Evolutionary conservation across 2,888 invertebrate genomes (phyloP), one percentile per base, ranked within the genome.

Genomic region (Mylabris sibirica): DNA sequence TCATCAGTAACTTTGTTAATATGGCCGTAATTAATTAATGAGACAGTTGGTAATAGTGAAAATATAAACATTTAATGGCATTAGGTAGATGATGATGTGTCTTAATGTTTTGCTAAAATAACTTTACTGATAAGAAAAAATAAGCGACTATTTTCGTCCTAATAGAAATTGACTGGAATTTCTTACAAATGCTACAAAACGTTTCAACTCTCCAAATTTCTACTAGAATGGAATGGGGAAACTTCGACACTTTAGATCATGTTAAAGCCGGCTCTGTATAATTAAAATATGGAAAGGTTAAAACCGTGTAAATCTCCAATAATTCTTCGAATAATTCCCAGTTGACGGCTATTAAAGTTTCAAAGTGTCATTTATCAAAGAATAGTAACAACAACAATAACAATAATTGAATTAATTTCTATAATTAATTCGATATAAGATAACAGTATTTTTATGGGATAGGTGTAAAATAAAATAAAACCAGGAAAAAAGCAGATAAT

Each of bases 201-300:
- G 30, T 8, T 30, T 30, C 5, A 30, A 30, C 3, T 30, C 8
- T 4, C 5, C 30, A 0, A 30, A 30, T 4, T 30, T 30, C 30
- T 30, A 30, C 5, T n/a, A 8, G 3, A 30, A 8, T 30, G 8
- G 30, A 6, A 30, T 30, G 0, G 30, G 30, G 30, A 30, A 30
- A 30, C 30, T 30, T 30, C 30, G 5, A 30, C 8, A 30, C n/a
- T 44, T 44, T 44, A 17, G 4, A n/a, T 44, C 4, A 44, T 44
- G 44, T 6, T 17, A 17, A 44, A 44, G n/a, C n/a, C 44, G 44
- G n/a, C 17, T n/a, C 17, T 44, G n/a, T 5, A 17, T 44, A 44
- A 44, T 44, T 44, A 44, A 44, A 44, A 44, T 44, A 17, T n/a
- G n/a, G 17, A n/a, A 44, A 44, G n/a, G 44, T 44, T 44, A 44